Conservation (phyloP, 2,113 vertebrate genomes). For the Sceloporus undulatus region DNA sequence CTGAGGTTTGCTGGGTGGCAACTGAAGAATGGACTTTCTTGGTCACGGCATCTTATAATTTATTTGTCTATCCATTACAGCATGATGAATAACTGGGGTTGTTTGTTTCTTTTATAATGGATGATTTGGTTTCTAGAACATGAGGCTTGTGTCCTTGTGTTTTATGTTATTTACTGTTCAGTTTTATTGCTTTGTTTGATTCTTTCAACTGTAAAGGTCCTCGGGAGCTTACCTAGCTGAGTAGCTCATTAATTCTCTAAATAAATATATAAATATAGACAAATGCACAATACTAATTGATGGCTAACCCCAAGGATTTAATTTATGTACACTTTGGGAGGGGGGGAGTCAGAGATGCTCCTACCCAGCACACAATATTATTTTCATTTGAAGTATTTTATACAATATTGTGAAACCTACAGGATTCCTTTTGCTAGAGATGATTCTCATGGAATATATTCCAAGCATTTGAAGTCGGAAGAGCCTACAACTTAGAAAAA, state of each 20-base stretch:
- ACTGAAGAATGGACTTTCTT: neutral
- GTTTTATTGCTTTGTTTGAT: no score
- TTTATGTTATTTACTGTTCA: neutral
- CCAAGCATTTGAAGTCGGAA: conserved; percentile 26
- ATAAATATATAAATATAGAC: conserved; percentile 4
- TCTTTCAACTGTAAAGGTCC: neutral
- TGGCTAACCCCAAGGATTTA: neutral
- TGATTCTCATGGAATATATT: conserved; percentile 47
- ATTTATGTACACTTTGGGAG: neutral
- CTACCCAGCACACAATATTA: neutral
- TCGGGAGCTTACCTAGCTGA: neutral
- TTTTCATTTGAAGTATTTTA: conserved; percentile 43
- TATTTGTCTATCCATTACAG: neutral
- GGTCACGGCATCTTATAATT: neutral
- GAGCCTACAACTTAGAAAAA: conserved; percentile 33
- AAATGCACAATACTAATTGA: neutral
- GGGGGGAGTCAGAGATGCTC: neutral
- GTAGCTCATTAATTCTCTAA: neutral
- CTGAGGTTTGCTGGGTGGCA: neutral
- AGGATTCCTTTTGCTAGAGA: neutral
- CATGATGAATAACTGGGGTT: neutral
- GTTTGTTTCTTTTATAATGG: neutral
- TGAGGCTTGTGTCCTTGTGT: no score
- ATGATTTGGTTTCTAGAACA: neutral
- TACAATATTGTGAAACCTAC: conserved; percentile 49